Percentiles rank a stretch among this genome's conserved stretches.
Evolutionary conservation across 2,113 vertebrate genomes (phyloP).

Genomic region (Baryphthengus martii): DNA sequence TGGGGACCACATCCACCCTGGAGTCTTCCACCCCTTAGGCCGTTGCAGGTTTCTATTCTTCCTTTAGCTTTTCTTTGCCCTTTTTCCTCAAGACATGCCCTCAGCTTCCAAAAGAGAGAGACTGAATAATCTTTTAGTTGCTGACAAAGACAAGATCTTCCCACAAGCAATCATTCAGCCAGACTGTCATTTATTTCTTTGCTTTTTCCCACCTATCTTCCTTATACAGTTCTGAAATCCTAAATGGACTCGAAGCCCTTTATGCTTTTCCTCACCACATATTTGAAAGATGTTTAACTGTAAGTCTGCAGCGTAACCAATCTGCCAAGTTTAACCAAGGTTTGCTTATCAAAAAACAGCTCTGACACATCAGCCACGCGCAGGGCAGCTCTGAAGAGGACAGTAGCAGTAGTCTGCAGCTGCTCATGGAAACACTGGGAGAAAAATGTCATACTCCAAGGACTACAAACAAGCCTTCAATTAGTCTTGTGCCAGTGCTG

Average conservation of each 20-base stretch:
- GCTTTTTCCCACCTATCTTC: neutral
- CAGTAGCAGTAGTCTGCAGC: neutral
- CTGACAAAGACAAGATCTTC: constrained; percentile 36
- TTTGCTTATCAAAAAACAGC: neutral
- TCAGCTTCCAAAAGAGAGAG: neutral
- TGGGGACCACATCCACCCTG: neutral
- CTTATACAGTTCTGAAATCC: neutral
- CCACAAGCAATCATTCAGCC: constrained; percentile 26
- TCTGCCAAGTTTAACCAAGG: neutral
- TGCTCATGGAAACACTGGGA: neutral
- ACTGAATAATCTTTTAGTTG: neutral
- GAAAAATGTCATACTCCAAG: neutral
- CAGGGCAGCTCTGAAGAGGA: neutral
- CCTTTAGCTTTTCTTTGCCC: neutral
- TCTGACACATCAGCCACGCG: neutral
- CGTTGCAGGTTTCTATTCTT: neutral
- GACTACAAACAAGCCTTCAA: neutral
- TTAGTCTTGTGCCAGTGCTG: neutral
- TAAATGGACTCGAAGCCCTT: neutral
- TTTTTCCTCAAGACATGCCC: neutral
- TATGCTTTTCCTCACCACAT: neutral
- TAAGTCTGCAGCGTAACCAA: neutral
- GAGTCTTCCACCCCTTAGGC: neutral
- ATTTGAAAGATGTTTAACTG: neutral
- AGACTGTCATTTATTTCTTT: constrained; percentile 21